These are phyloP conservation scores for Trichopria drosophilae DNA, from an alignment of 2,888 invertebrate species.

Conservation along the genomic window DNA sequence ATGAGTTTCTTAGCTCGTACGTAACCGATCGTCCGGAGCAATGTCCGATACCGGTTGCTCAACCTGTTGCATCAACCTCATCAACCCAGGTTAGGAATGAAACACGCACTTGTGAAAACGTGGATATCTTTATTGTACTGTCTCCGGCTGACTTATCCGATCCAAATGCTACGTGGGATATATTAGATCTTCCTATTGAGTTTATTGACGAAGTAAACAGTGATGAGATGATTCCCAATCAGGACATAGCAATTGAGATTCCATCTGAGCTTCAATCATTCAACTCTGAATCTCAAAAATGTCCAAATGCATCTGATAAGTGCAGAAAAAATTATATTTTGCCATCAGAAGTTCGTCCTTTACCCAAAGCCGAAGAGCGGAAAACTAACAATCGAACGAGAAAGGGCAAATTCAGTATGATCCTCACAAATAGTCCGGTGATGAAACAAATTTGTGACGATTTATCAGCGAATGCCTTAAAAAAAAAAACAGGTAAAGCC, in stretches of 20 bases:
- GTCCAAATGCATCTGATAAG: neutral
- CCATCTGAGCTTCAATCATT: too few species aligned
- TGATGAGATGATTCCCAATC: too few species aligned
- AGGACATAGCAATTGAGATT: too few species aligned
- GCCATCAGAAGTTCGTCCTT: constrained; percentile 3
- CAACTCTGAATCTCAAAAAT: neutral
- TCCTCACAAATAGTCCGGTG: too few species aligned
- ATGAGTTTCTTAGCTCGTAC: too few species aligned
- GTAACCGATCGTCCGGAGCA: constrained; percentile 25
- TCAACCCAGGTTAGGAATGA: neutral
- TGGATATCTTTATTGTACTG: neutral
- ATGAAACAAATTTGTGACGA: too few species aligned
- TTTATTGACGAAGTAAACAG: neutral
- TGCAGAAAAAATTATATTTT: constrained; percentile 3
- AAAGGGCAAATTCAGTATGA: constrained; percentile 16
- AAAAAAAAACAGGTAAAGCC: too few species aligned
- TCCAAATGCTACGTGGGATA: neutral
- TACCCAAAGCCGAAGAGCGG: too few species aligned
- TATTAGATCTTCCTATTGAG: neutral
- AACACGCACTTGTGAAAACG: neutral
- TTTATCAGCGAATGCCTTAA: too few species aligned
- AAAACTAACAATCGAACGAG: constrained; percentile 4
- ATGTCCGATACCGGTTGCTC: too few species aligned
- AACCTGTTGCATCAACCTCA: neutral
- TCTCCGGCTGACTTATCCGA: too few species aligned